Conservation (phyloP, 2,888 invertebrate genomes). For the Diarsia brunnea region DNA sequence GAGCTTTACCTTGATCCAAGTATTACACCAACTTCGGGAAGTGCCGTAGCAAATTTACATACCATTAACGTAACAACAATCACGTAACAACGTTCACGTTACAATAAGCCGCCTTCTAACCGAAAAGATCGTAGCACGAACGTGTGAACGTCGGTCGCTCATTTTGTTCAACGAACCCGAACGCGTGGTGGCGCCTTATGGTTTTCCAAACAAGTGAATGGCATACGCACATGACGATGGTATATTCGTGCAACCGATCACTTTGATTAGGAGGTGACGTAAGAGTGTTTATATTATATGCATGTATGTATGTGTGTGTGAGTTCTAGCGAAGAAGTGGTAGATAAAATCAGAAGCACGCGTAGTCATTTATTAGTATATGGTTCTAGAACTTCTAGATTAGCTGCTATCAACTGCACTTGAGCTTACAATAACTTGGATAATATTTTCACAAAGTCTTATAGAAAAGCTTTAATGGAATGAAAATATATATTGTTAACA, state of each 20-base stretch:
- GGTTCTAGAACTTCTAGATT: slow-evolving; percentile 7
- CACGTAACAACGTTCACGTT: not conserved
- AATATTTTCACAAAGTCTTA: not conserved
- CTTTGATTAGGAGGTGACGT: not conserved
- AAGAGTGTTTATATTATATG: not conserved
- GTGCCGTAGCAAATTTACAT: not conserved
- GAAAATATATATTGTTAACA: not conserved
- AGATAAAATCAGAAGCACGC: not conserved
- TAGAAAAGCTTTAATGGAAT: not conserved
- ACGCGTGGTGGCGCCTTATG: not conserved
- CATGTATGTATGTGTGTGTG: no score
- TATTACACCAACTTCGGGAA: not conserved
- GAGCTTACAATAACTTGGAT: not conserved
- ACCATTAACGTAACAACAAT: no score
- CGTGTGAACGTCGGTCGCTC: not conserved
- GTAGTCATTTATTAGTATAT: not conserved
- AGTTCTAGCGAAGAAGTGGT: not conserved
- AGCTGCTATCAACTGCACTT: not conserved
- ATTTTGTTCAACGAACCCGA: not conserved
- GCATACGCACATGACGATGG: not conserved
- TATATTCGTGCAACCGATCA: not conserved
- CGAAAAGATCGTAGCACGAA: not conserved
- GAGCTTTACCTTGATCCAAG: not conserved
- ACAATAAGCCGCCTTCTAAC: not conserved
- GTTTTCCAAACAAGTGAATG: not conserved